phyloP scores from a whole-genome alignment of 1,140 invertebrate genomes.

The Saccostrea cuccullata region DNA sequence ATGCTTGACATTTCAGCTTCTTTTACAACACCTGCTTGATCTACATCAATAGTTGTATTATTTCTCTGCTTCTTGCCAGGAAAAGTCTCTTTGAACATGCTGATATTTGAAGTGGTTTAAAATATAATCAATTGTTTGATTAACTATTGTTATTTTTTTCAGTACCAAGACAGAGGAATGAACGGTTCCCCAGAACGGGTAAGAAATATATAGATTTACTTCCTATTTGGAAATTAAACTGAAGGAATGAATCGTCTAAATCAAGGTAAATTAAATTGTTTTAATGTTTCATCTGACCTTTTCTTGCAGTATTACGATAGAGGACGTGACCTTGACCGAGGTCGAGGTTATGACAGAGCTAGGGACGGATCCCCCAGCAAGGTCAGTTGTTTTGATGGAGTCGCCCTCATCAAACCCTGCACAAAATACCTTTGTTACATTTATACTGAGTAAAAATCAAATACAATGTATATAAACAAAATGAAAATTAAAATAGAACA shows the following conservation, averaged over 20 bases:
- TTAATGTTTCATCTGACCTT: neutral
- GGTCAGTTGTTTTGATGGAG: neutral
- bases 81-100: neutral
- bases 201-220: neutral
- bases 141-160: neutral
- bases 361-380: neutral
- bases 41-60: neutral
- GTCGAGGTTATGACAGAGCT: neutral
- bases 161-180: conserved; percentile 20
- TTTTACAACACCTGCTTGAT: neutral
- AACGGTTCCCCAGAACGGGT: conserved; percentile 33
- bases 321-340: neutral
- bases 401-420: no score
- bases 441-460: no score
- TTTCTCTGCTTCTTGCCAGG: neutral
- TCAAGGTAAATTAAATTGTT: neutral
- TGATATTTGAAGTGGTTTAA: neutral
- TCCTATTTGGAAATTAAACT: neutral
- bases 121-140: neutral
- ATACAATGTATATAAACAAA: no score
- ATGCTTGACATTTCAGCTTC: neutral
- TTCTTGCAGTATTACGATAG: neutral
- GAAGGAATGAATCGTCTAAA: neutral
- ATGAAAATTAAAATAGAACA: no score
- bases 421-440: no score